Conservation (phyloP, 2,113 vertebrate genomes). For the Tursiops truncatus region DNA sequence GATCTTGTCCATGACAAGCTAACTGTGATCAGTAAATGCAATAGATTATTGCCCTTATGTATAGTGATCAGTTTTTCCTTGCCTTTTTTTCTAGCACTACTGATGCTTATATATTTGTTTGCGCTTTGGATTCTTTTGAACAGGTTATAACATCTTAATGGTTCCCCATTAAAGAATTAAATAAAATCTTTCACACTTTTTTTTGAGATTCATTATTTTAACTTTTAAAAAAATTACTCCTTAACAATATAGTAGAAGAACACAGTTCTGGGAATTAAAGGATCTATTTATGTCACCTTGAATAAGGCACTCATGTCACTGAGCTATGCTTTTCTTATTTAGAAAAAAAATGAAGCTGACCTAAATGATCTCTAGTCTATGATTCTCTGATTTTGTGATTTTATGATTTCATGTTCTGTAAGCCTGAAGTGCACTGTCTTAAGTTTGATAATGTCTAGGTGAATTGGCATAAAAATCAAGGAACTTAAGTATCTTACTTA, state of each 20-base stretch:
- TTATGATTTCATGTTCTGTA: not conserved
- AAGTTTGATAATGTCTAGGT: not conserved
- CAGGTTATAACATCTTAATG: not conserved
- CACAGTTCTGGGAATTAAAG: not conserved
- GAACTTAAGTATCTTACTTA: not conserved
- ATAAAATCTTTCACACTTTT: not conserved
- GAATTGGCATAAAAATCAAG: not conserved
- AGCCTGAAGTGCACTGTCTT: not conserved
- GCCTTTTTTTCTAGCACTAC: not conserved
- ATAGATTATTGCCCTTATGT: not conserved
- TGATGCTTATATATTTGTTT: not conserved
- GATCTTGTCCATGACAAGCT: not conserved
- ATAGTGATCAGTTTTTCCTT: not conserved
- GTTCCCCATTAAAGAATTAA: not conserved
- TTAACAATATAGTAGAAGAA: not conserved
- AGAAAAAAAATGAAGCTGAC: not conserved
- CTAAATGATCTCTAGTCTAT: not conserved
- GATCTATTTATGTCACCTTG: not conserved
- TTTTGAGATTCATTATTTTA: constrained; percentile 31
- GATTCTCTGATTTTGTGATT: not conserved
- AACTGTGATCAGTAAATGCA: not conserved
- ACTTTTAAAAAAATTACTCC: not conserved
- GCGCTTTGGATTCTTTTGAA: not conserved
- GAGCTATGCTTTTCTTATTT: not conserved
- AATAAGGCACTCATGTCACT: not conserved